Evolutionary conservation across 1,140 invertebrate genomes (phyloP), one percentile per base, ranked within the genome.

Genomic region (Oreohelix idahoensis): DNA sequence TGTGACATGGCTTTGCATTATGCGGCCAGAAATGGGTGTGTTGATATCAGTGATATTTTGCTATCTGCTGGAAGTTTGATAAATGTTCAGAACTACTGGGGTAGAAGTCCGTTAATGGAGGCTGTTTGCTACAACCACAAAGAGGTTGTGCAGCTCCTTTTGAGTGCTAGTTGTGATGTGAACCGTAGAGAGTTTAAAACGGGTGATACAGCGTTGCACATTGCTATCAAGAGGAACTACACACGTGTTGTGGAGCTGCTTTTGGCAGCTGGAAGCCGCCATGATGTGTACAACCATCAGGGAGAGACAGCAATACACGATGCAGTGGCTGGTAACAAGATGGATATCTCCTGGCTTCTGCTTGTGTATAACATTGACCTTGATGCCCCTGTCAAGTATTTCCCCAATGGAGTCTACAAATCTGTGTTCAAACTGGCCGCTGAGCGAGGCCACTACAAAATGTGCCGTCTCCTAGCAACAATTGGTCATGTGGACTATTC

Each of bases 1-100:
- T 97, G 97, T 29, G 97, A 99, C 92, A 98, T 97, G 11, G 97
- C 97, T 0, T 93, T 99, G 63, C 98, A 99, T 91, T 93, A 91
- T 77, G 91, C 92, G 0, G 88, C 91, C 0, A 84, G 92, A 77
- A 92, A 91, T 70, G 92, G 92, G 1, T 90, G 89, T 83, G 85
- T 87, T 36, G 90, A 91, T 76, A 89, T 91, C 45, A 89, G 90
- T 45, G 88, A 90, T 38, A 89, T 91, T 69, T 84, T 92, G 32
- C 85, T 92, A 58, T 86, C 87, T 11, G 88, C 89, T 23, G 90
- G 90, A 36, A 90, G 90, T 84, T 85, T 90, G 49, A 88, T 92
- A 5, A 89, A 93, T 83, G 91, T 92, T 42, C 91, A 93, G 84
- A 93, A 93, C 84, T 91, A 92, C 79, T 92, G 91, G 91, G 92